These are phyloP conservation scores for Malacosoma neustria DNA, from an alignment of 2,888 invertebrate genomes.

Conservation along the genomic window DNA sequence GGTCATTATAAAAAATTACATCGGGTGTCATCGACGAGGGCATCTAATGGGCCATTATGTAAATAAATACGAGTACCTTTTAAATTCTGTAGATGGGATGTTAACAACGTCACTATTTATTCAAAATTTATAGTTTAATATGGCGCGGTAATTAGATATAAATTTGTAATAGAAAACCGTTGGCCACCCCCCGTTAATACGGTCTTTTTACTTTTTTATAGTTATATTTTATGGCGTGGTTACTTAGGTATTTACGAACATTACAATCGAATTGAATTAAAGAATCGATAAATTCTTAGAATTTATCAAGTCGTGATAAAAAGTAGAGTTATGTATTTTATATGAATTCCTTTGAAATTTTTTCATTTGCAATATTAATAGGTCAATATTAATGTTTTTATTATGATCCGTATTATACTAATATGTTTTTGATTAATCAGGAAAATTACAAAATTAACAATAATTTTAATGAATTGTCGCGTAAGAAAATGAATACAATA, in stretches of 20 bases:
- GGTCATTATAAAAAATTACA: no score
- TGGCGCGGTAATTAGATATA: slow-evolving; percentile 36
- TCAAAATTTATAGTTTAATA: slow-evolving; percentile 38
- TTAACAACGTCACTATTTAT: slow-evolving; percentile 38
- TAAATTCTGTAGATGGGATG: slow-evolving; percentile 18
- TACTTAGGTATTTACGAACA: slow-evolving; percentile 21
- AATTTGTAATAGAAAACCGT: slow-evolving; percentile 43
- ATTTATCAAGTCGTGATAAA: not conserved
- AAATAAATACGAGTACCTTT: slow-evolving; percentile 25
- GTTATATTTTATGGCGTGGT: slow-evolving; percentile 29
- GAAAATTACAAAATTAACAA: no score
- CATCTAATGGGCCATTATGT: slow-evolving; percentile 33
- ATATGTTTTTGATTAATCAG: no score
- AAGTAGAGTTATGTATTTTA: no score
- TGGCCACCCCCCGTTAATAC: slow-evolving; percentile 16
- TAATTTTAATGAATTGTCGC: no score
- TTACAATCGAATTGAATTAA: slow-evolving; percentile 7
- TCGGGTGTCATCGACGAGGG: no score
- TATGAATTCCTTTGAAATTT: no score
- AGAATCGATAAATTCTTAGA: slow-evolving; percentile 1
- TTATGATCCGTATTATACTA: no score
- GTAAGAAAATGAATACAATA: no score
- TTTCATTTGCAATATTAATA: no score
- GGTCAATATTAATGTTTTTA: no score
- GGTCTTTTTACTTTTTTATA: slow-evolving; percentile 17